Conservation (phyloP, 2,113 vertebrate species). For the Neotragus moschatus region DNA sequence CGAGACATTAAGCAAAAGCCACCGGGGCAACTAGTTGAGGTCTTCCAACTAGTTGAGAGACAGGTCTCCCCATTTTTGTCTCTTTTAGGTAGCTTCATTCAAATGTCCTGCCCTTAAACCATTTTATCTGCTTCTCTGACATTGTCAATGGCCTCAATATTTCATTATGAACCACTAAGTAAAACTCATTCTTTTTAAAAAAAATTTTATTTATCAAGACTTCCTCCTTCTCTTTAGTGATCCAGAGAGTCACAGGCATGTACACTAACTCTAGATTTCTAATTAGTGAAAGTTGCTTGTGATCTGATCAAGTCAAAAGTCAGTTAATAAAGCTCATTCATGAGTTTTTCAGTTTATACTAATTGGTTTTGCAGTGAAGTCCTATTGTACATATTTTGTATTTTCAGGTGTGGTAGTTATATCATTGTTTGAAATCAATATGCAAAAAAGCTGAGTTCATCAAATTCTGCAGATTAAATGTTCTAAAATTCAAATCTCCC, state of each 20-base stretch:
- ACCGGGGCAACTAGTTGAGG: background rate
- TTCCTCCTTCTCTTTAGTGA: background rate
- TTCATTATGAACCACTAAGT: background rate
- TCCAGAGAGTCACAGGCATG: background rate
- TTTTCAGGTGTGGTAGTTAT: background rate
- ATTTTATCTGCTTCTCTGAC: background rate
- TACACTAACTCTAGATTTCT: background rate
- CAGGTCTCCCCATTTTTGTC: background rate
- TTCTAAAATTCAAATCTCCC: background rate
- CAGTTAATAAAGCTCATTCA: background rate
- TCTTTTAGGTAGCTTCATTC: background rate
- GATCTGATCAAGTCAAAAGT: background rate
- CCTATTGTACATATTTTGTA: background rate
- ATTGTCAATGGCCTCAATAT: background rate
- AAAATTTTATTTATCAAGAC: background rate
- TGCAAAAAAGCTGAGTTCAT: background rate
- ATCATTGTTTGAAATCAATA: background rate
- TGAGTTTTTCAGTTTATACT: background rate
- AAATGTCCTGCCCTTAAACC: background rate
- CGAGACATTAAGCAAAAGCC: background rate
- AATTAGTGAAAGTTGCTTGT: background rate
- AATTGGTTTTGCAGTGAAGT: background rate
- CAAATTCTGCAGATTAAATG: background rate
- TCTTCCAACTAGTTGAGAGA: too few species aligned
- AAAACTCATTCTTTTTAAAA: background rate